Conservation (phyloP, 2,888 invertebrate species). For the Cheilosia scutellata region DNA sequence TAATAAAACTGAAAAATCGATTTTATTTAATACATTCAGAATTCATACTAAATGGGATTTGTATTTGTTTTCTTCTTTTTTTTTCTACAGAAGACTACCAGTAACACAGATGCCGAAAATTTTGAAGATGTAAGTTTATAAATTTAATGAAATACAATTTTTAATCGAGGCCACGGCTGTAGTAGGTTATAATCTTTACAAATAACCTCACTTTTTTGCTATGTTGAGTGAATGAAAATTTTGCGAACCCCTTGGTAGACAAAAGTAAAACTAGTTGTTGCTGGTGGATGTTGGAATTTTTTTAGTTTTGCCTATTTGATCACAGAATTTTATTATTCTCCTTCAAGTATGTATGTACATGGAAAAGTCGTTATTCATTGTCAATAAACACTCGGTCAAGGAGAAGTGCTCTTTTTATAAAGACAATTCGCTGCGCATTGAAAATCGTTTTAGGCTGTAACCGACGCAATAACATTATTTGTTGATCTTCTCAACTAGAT, state of each 20-base stretch:
- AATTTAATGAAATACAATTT: slow-evolving; percentile 17
- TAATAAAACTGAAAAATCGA: slow-evolving; percentile 54
- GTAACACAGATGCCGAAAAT: slow-evolving; percentile 83
- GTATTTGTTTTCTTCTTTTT: slow-evolving; percentile 41
- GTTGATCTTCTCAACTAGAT: too few species aligned
- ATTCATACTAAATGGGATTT: slow-evolving; percentile 4
- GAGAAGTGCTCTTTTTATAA: too few species aligned
- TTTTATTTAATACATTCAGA: slow-evolving; percentile 40
- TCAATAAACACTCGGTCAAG: too few species aligned
- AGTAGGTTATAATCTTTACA: slow-evolving; percentile 40
- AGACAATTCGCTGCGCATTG: too few species aligned
- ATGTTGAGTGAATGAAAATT: background rate
- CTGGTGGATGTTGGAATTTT: background rate
- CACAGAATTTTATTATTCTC: too few species aligned
- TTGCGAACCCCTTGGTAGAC: background rate
- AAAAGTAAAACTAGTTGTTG: background rate
- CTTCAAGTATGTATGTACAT: too few species aligned
- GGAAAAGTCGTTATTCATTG: too few species aligned
- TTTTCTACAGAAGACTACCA: slow-evolving; percentile 76
- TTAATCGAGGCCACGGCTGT: background rate
- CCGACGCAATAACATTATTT: too few species aligned
- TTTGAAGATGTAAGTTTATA: slow-evolving; percentile 86
- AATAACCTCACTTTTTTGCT: slow-evolving; percentile 78
- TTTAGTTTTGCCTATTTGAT: too few species aligned
- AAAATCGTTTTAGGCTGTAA: too few species aligned